Percentiles rank a stretch among this genome's conserved stretches.
Evolutionary conservation across 1,140 invertebrate species (phyloP).

Genomic region (Chionoecetes opilio): DNA sequence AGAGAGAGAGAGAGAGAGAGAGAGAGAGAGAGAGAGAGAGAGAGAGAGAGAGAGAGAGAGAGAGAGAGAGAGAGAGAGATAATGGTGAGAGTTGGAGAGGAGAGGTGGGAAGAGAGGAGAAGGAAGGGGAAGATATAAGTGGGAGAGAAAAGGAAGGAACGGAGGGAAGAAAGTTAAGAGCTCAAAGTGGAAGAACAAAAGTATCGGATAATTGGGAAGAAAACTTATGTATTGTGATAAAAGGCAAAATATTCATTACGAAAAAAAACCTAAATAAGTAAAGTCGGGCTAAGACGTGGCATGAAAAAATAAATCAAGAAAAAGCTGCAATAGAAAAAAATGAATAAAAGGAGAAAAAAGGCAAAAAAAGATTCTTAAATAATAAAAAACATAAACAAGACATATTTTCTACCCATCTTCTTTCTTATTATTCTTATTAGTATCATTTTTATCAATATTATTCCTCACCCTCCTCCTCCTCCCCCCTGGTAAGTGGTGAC

Average conservation of each 20-base stretch:
- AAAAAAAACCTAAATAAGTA: no score
- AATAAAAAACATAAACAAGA: neutral
- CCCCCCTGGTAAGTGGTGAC: neutral
- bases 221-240: neutral
- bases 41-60: constrained; percentile 57
- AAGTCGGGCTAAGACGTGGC: no score
- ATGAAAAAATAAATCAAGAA: neutral
- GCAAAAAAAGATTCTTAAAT: neutral
- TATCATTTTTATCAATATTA: neutral
- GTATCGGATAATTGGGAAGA: no score
- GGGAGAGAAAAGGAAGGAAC: no score
- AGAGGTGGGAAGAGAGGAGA: neutral
- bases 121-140: neutral
- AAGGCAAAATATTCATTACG: no score
- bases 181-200: neutral
- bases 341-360: constrained; percentile 20
- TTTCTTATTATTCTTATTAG: neutral
- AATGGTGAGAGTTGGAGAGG: neutral
- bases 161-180: neutral
- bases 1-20: no score
- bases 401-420: neutral
- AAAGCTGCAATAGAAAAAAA: neutral
- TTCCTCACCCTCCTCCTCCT: neutral
- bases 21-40: constrained; percentile 36
- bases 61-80: constrained; percentile 36